Evolutionary conservation across 2,113 vertebrate genomes (phyloP), one percentile per base, ranked within the genome.

Genomic region (Scomber colias): DNA sequence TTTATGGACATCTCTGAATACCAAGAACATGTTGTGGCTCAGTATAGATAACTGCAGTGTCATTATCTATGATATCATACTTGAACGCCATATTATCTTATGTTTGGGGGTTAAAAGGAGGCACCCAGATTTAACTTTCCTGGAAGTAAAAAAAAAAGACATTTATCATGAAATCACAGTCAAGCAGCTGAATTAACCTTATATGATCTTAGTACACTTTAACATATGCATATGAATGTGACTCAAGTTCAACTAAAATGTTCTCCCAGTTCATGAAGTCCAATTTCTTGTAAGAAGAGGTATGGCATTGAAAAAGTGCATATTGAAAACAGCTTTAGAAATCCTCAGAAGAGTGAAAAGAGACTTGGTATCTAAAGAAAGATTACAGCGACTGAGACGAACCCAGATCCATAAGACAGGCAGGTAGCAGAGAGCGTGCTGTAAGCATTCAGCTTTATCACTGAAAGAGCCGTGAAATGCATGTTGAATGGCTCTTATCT

Each of bases 1-100:
- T 79, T 75, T 59, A 14, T 79, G 64, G 40, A 84, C 75, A 79
- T 84, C 48, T 63, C 53, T 65, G 35, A 30, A 80, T 83, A 76
- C 51, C 57, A 62, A 67, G 40, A 87, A 81, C 68, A 55, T 10
- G 45, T 19, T 73, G 24, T 5, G 61, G 55, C 51, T 66, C 21
- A 75, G 61, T 0, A 61, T 50, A 81, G 50, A 74, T 87, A 75
- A 84, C 51, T 72, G 50, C 64, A 61, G n/a, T 50, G 15, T 74
- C 68, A 70, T 48, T 71, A 40, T 21, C 19, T 21, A 44, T 68
- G 48, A 50, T 60, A 70, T 64, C 19, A 75, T n/a, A 30, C 3
- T 48, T 5, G 44, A 31, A 69, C 63, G 24, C 6, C 15, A 27
- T 13, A 48, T 68, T 49, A 54, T 50, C 4, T 66, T 30, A 11